Conservation (phyloP, 2,797 vertebrate genomes). For the Remorina albescens region DNA sequence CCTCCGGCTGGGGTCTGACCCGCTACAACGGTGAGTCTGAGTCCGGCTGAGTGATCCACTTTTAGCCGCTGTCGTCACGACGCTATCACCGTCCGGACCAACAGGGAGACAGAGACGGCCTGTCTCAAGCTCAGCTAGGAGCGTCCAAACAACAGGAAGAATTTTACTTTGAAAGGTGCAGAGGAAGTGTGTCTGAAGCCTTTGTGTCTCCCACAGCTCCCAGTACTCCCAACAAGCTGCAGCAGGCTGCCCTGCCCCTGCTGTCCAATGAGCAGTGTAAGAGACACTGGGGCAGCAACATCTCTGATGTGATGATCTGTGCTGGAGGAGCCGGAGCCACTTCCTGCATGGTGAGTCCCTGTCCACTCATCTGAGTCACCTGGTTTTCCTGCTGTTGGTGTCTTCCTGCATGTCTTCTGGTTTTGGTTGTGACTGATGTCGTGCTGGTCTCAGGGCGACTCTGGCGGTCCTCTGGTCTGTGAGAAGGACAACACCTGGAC, state of each 20-base stretch:
- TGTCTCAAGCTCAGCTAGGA: too few relatives aligned
- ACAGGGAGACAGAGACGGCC: too few relatives aligned
- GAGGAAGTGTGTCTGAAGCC: background rate
- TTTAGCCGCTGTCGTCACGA: too few relatives aligned
- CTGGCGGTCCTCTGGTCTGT: slow-evolving; percentile 88
- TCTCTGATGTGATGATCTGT: slow-evolving; percentile 85
- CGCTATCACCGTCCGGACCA: too few relatives aligned
- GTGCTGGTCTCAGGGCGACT: slow-evolving; percentile 81
- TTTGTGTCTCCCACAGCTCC: slow-evolving; percentile 65
- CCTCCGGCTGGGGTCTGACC: slow-evolving; percentile 83
- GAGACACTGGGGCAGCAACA: slow-evolving; percentile 84
- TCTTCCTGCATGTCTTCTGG: too few relatives aligned
- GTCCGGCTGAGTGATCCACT: background rate
- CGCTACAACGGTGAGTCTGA: slow-evolving; percentile 71
- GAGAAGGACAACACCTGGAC: slow-evolving; percentile 84
- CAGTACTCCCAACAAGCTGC: slow-evolving; percentile 81
- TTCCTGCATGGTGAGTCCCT: slow-evolving; percentile 86
- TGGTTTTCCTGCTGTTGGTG: too few relatives aligned
- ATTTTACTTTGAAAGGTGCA: slow-evolving; percentile 21
- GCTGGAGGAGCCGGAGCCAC: slow-evolving; percentile 86
- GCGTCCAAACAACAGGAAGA: background rate
- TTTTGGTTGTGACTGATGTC: too few relatives aligned
- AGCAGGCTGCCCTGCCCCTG: slow-evolving; percentile 88
- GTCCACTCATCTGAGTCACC: background rate
- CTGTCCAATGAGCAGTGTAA: slow-evolving; percentile 85